A percentile compares a stretch with the other conserved stretches of the same genome.
Evolutionary conservation across 92 coral and sea anemone genomes (phyloP).

Genomic region (Anthopleura xanthogrammica): DNA sequence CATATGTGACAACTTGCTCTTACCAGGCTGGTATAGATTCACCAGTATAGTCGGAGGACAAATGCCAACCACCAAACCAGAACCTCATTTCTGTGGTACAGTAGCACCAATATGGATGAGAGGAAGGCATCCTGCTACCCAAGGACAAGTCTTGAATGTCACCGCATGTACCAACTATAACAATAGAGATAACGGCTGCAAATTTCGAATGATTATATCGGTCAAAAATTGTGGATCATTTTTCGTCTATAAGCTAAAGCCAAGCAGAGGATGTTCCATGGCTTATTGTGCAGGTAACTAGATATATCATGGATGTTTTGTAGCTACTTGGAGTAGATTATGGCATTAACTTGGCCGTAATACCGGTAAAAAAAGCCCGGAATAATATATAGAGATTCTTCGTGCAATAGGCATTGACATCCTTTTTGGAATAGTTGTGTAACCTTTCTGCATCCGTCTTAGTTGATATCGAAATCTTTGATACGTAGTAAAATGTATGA

Average conservation of each 20-base stretch:
- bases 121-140: conserved; percentile 9
- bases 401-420: too few species aligned
- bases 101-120: conserved; percentile 32
- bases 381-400: too few species aligned
- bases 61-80: conserved; percentile 1
- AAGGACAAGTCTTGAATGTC: background rate
- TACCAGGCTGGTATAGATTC: conserved; percentile 31
- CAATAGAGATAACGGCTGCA: background rate
- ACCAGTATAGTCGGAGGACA: conserved; percentile 15
- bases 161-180: conserved; percentile 18
- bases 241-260: background rate
- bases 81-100: conserved; percentile 20
- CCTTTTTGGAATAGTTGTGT: too few species aligned
- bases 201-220: background rate
- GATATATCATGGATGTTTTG: too few species aligned
- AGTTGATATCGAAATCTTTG: too few species aligned
- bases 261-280: background rate
- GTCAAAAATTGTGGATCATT: conserved; percentile 1
- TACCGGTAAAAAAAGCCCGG: too few species aligned
- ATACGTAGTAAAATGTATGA: too few species aligned
- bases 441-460: too few species aligned
- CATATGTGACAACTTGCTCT: conserved; percentile 5
- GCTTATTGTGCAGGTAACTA: too few species aligned
- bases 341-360: too few species aligned
- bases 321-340: too few species aligned